phyloP scores from a whole-genome alignment of 2,888 invertebrate genomes.

The Anarsia innoxiella region DNA sequence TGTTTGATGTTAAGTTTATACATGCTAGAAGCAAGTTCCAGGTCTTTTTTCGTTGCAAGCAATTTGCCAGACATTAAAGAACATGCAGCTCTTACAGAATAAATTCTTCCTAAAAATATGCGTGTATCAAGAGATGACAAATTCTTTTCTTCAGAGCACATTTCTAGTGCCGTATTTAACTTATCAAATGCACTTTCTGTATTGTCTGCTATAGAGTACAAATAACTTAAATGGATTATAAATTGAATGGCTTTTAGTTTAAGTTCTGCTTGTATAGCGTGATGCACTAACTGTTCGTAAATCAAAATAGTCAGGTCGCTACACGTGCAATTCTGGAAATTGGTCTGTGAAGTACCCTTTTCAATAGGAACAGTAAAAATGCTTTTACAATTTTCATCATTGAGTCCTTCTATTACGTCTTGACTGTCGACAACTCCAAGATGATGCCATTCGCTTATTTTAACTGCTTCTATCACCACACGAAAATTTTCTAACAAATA shows the following conservation, averaged over 20 bases:
- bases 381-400: constrained; percentile 22
- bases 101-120: constrained; percentile 49
- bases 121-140: too few relatives aligned
- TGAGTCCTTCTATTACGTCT: constrained; percentile 29
- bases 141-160: too few relatives aligned
- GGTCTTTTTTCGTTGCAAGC: constrained; percentile 38
- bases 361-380: constrained; percentile 43
- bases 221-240: constrained; percentile 40
- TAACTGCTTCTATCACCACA: constrained; percentile 49
- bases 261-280: constrained; percentile 56
- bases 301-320: constrained; percentile 50
- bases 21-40: constrained; percentile 43
- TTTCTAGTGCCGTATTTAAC: constrained; percentile 46
- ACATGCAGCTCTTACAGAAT: constrained; percentile 48
- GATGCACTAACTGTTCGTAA: constrained; percentile 53
- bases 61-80: constrained; percentile 37
- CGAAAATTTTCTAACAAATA: not conserved
- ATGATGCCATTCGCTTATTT: constrained; percentile 44
- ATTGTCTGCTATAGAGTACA: constrained; percentile 44
- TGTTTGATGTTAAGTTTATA: constrained; percentile 47
- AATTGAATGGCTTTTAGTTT: constrained; percentile 51
- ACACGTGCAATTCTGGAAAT: constrained; percentile 54
- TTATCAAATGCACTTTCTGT: constrained; percentile 35
- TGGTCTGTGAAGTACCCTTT: constrained; percentile 46
- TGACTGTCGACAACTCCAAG: constrained; percentile 49